Evolutionary conservation across 2,888 invertebrate genomes (phyloP).

Genomic region (Synanthedon formicaeformis): DNA sequence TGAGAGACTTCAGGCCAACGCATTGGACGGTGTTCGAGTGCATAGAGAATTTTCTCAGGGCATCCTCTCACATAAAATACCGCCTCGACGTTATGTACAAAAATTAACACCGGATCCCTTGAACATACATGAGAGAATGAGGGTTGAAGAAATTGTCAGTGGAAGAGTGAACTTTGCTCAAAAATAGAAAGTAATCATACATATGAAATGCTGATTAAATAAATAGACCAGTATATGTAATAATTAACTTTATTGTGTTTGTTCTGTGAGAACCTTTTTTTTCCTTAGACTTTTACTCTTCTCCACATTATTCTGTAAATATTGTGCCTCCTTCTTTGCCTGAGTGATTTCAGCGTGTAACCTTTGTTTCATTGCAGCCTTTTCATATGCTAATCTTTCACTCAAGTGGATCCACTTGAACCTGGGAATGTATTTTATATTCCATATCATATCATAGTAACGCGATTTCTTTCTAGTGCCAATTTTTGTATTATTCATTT

Average conservation of each 20-base stretch:
- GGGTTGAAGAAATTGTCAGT: conserved; percentile 56
- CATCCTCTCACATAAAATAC: conserved; percentile 62
- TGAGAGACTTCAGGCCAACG: conserved; percentile 72
- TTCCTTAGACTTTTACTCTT: conserved; percentile 78
- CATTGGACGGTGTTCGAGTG: conserved; percentile 73
- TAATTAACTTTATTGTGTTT: conserved; percentile 10
- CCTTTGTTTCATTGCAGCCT: conserved; percentile 88
- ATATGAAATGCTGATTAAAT: too few species aligned
- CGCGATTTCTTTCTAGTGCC: conserved; percentile 87
- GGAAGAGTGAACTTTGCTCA: conserved; percentile 39
- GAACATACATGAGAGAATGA: conserved; percentile 44
- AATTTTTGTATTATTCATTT: conserved; percentile 89
- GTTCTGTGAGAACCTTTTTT: conserved; percentile 25
- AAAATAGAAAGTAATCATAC: conserved; percentile 19
- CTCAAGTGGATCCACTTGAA: conserved; percentile 97
- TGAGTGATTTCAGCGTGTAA: conserved; percentile 88
- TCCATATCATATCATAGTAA: conserved; percentile 94
- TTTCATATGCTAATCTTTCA: conserved; percentile 93
- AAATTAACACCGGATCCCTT: conserved; percentile 53
- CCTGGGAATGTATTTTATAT: conserved; percentile 92
- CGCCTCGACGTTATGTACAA: conserved; percentile 53
- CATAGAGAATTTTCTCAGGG: conserved; percentile 74
- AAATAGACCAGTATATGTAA: not conserved
- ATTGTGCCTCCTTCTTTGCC: conserved; percentile 90
- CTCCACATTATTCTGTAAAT: conserved; percentile 86